A percentile compares a stretch with the other conserved stretches of the same genome.
Conservation (phyloP, 2,113 vertebrate genomes). For the Egretta garzetta region DNA sequence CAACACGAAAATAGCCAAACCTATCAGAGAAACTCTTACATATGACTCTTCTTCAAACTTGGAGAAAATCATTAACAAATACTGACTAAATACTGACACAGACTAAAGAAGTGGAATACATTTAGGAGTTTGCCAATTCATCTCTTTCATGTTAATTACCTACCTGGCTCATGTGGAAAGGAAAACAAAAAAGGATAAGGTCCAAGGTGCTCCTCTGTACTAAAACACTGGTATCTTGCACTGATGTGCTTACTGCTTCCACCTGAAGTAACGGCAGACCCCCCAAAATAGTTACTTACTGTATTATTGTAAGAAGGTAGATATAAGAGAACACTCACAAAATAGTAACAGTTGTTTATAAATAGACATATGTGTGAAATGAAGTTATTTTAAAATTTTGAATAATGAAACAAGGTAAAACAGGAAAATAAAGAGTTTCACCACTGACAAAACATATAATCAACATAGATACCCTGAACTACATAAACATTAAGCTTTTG, state of each 20-base stretch:
- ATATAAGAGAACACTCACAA: neutral
- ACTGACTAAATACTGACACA: neutral
- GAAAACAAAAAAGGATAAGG: conserved; percentile 98
- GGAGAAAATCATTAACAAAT: neutral
- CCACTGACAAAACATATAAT: neutral
- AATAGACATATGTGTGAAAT: neutral
- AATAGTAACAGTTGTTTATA: neutral
- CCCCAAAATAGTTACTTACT: neutral
- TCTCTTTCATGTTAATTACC: neutral
- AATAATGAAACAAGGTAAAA: neutral
- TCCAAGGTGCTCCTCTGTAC: conserved; percentile 97
- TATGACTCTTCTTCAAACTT: neutral
- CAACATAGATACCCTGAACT: neutral
- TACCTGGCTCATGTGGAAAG: conserved; percentile 99
- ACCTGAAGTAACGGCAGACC: conserved; percentile 78
- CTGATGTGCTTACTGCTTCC: conserved; percentile 96
- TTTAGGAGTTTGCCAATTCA: neutral
- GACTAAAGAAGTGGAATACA: neutral
- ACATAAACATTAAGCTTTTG: neutral
- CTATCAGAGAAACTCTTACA: neutral
- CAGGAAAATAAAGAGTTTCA: neutral
- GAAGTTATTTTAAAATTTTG: neutral
- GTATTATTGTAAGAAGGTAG: neutral
- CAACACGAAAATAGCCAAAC: neutral
- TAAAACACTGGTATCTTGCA: conserved; percentile 97